Base-by-base conservation (phyloP, 2,797 vertebrate species). In the Aphelocoma californica region DNA sequence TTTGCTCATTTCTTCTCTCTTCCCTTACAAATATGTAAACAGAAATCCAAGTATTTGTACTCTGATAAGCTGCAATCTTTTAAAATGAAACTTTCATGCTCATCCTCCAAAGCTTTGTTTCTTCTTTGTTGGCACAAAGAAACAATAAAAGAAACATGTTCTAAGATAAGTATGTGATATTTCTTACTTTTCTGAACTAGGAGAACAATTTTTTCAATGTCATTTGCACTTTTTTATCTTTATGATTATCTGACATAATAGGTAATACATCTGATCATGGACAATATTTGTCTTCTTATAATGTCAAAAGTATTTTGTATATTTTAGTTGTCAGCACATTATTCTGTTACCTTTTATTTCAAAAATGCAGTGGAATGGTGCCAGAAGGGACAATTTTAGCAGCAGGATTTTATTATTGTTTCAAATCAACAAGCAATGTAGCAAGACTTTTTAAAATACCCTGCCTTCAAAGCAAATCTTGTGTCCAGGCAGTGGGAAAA, bases 331-430 rank as follows among this genome's bases (percentile, higher is more conserved):
- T 86, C 75, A 81, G 86, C 48, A 82, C 56, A 71, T 90, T 91
- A 40, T 72, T 87, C 58, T 70, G 29, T 50, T 82, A 87, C 51
- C 73, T 62, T 48, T 9, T 73, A 32, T 69, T 91, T 91, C 36
- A 95, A 81, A 95, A 92, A 86, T 57, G 74, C 38, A 21, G 21
- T 74, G 69, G 93, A 96, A 91, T 67, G 32, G 50, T 77, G 53
- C 90, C 79, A 88, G 88, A 88, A 95, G 65, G 34, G 73, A 93
- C 50, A 87, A 64, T 88, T 77, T 89, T 90, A 95, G 92, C 69
- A 88, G 88, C 45, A 94, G 75, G 75, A 93, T 92, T 93, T 91
- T 86, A 85, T 95, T 87, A 77, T 65, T 91, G 12, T 71, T 90
- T 72, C 71, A 81, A 96, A 86, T 86, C 72, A 90, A 77, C 50